Percentiles rank a stretch among this genome's conserved stretches.
These are phyloP conservation scores for Uropsilus gracilis DNA, from an alignment of 2,113 vertebrate species.

Conservation along the genomic window DNA sequence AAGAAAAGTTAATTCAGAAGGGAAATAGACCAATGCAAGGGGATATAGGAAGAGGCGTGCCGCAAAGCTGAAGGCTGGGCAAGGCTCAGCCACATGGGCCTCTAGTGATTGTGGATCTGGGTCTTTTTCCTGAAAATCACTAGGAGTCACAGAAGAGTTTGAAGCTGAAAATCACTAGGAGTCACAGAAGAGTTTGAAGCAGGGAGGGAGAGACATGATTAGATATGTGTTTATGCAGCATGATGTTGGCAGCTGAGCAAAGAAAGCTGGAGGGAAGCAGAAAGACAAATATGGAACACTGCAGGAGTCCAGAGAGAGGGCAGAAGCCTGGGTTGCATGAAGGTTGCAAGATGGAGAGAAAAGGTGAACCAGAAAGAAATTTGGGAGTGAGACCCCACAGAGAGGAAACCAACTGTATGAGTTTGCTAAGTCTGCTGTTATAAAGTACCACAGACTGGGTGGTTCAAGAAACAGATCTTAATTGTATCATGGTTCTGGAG, in stretches of 20 bases:
- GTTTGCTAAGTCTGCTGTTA: not conserved
- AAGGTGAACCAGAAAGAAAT: not conserved
- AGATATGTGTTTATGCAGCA: not conserved
- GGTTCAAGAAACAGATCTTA: not conserved
- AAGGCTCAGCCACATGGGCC: rapidly evolving
- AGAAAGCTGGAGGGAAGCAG: not conserved
- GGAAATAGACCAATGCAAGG: not conserved
- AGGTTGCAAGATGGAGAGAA: not conserved
- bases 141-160: not conserved
- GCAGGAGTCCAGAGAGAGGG: not conserved
- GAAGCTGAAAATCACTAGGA: not conserved
- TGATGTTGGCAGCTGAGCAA: too few relatives aligned
- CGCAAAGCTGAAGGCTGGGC: not conserved
- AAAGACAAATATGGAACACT: not conserved
- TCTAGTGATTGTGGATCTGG: not conserved
- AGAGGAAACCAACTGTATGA: not conserved
- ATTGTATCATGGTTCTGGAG: not conserved
- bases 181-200: not conserved
- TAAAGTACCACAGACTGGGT: not conserved
- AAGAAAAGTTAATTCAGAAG: not conserved
- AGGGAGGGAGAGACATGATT: not conserved
- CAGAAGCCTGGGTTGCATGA: not conserved
- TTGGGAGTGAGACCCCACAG: not conserved
- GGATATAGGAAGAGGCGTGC: not conserved
- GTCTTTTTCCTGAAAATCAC: not conserved